Evolutionary conservation across 2,888 invertebrate species (phyloP).

Genomic region (Melipona bicolor): DNA sequence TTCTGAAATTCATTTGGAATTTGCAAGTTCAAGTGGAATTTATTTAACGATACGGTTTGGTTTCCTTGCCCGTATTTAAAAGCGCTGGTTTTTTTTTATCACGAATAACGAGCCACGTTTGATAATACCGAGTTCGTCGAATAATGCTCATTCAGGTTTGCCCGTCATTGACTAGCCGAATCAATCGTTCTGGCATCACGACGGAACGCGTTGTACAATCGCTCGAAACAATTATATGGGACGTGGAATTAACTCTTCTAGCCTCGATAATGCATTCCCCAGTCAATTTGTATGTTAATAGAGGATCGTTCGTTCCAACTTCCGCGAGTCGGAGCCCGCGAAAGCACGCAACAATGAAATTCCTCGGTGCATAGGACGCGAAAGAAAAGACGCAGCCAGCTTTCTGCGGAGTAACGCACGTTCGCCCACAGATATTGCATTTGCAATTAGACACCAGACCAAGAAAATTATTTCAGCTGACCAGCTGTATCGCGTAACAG

Average conservation of each 20-base stretch:
- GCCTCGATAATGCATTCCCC: slow-evolving; percentile 9
- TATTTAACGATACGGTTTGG: neutral
- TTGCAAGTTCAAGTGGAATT: neutral
- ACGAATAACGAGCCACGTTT: neutral
- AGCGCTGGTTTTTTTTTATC: neutral
- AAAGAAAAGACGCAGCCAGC: slow-evolving; percentile 8
- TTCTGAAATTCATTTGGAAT: too few species aligned
- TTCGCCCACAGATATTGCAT: slow-evolving; percentile 13
- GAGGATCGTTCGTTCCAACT: slow-evolving; percentile 8
- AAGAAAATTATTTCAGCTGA: slow-evolving; percentile 29
- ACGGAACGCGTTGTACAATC: neutral
- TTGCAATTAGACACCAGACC: neutral
- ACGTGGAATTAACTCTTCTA: neutral
- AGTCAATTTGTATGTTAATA: slow-evolving; percentile 33
- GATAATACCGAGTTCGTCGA: slow-evolving; percentile 4
- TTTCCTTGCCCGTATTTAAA: neutral
- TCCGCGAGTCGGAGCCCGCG: slow-evolving; percentile 24
- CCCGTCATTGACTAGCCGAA: neutral
- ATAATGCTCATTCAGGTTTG: neutral
- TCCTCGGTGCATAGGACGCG: slow-evolving; percentile 20
- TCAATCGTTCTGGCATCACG: neutral
- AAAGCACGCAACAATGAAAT: slow-evolving; percentile 41
- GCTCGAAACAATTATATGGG: neutral
- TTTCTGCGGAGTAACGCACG: slow-evolving; percentile 23
- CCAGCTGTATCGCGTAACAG: slow-evolving; percentile 4